Evolutionary conservation across 2,888 invertebrate species (phyloP).

Genomic region (Deroplatys truncata): DNA sequence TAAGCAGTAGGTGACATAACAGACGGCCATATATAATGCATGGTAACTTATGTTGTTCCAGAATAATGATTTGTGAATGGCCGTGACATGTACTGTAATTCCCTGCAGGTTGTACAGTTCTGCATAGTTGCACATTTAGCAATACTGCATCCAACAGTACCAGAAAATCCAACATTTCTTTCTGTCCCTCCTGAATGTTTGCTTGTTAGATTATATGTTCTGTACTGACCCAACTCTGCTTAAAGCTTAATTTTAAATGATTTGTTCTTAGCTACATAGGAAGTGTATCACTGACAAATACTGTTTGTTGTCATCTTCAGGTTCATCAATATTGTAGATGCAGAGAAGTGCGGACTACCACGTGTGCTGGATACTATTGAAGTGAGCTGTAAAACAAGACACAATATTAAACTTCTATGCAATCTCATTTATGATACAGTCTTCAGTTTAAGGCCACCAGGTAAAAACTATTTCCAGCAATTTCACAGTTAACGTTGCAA

Average conservation of each 20-base stretch:
- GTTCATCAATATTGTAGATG: constrained; percentile 91
- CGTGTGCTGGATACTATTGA: constrained; percentile 89
- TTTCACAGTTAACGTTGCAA: neutral
- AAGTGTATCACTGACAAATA: neutral
- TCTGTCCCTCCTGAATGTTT: no score
- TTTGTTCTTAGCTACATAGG: no score
- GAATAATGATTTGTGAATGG: no score
- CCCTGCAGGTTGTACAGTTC: no score
- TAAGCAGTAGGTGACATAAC: no score
- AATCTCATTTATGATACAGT: constrained; percentile 92
- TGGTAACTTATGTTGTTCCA: no score
- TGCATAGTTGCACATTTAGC: no score
- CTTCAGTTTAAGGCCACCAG: constrained; percentile 84
- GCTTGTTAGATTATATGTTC: no score
- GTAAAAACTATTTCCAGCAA: constrained; percentile 43
- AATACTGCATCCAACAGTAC: no score
- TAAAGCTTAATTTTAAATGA: neutral
- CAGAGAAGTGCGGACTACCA: constrained; percentile 93
- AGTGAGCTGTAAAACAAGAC: constrained; percentile 82
- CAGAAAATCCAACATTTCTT: no score
- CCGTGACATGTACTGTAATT: no score
- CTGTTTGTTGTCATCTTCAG: constrained; percentile 33
- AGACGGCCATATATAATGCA: no score
- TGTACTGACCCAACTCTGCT: neutral
- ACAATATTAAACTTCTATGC: constrained; percentile 84